Evolutionary conservation across 1,140 invertebrate species (phyloP).

Genomic region (Arion vulgaris): DNA sequence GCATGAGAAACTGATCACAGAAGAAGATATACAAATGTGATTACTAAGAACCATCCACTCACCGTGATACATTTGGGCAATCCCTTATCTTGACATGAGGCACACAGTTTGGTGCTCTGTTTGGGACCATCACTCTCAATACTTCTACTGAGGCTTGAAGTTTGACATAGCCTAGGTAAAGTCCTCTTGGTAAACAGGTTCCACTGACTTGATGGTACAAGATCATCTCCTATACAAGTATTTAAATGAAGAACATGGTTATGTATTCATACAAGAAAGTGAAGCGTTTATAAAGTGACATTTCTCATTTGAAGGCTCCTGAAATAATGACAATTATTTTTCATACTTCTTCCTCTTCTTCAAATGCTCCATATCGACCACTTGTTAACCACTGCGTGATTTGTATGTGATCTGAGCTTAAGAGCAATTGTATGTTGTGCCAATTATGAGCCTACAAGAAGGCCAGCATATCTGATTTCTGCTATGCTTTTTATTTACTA

Average conservation of each 20-base stretch:
- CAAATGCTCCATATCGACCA: too few relatives aligned
- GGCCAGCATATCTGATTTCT: too few relatives aligned
- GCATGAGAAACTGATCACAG: too few relatives aligned
- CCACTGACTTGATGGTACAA: slow-evolving; percentile 91
- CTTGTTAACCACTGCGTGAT: too few relatives aligned
- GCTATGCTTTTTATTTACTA: too few relatives aligned
- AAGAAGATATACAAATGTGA: too few relatives aligned
- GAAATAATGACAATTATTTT: too few relatives aligned
- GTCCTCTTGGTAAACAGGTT: slow-evolving; percentile 84
- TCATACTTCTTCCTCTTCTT: too few relatives aligned
- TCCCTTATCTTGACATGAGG: slow-evolving; percentile 93
- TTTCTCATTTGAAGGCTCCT: neutral
- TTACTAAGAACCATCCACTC: slow-evolving; percentile 73
- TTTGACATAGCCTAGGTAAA: slow-evolving; percentile 96
- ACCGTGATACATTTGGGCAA: slow-evolving; percentile 95
- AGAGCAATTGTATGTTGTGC: too few relatives aligned
- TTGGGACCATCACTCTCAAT: slow-evolving; percentile 92
- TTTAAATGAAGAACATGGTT: neutral
- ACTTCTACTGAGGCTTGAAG: slow-evolving; percentile 95
- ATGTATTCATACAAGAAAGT: neutral
- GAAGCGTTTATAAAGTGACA: neutral
- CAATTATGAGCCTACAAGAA: too few relatives aligned
- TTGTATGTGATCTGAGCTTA: too few relatives aligned
- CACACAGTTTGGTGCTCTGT: slow-evolving; percentile 91
- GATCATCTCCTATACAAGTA: slow-evolving; percentile 83